Conservation (phyloP, 2,888 invertebrate genomes). For the Mystacides longicornis region DNA sequence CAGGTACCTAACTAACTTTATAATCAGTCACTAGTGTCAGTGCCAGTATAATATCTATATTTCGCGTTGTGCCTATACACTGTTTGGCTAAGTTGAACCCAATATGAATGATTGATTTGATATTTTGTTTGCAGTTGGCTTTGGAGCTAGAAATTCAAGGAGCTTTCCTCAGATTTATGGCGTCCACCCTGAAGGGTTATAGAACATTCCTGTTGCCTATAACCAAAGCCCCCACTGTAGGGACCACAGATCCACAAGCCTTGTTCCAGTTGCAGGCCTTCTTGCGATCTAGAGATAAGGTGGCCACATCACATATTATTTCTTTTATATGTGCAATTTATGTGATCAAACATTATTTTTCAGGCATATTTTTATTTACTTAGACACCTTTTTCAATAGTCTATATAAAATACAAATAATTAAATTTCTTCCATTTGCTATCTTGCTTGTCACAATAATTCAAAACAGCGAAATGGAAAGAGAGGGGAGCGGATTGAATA, state of each 20-base stretch:
- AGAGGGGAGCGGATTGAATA: too few species aligned
- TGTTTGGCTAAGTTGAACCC: too few species aligned
- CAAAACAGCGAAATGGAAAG: too few species aligned
- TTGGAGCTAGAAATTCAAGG: slow-evolving; percentile 94
- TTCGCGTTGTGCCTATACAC: too few species aligned
- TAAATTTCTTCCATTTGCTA: too few species aligned
- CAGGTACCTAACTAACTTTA: too few species aligned
- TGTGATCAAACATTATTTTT: background rate
- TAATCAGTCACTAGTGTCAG: too few species aligned
- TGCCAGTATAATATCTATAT: too few species aligned
- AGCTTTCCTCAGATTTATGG: slow-evolving; percentile 94
- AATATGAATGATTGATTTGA: too few species aligned
- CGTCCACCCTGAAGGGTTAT: slow-evolving; percentile 85
- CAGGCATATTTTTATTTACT: background rate
- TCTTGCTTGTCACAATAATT: too few species aligned
- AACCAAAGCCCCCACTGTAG: slow-evolving; percentile 85
- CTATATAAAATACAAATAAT: too few species aligned
- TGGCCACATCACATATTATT: slow-evolving; percentile 28
- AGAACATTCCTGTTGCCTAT: slow-evolving; percentile 83
- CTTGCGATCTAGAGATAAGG: slow-evolving; percentile 80
- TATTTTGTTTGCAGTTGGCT: slow-evolving; percentile 53
- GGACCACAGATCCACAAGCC: slow-evolving; percentile 91
- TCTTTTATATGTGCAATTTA: background rate
- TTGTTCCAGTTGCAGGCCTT: slow-evolving; percentile 92
- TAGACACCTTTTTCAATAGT: background rate